Conservation (phyloP, 2,888 invertebrate genomes). For the Trachelus troglodyta region DNA sequence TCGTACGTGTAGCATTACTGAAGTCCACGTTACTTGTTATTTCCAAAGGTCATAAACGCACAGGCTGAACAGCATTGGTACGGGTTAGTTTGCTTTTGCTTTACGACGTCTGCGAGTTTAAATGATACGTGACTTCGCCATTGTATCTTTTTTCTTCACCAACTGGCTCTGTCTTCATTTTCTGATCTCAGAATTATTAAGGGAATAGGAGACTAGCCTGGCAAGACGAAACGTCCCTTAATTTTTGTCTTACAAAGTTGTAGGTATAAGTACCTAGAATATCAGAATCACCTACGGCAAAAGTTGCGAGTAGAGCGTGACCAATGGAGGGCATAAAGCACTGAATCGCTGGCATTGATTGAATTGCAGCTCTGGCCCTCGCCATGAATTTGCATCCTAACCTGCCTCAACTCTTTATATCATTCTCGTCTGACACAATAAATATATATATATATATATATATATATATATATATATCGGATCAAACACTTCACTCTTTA, state of each 20-base stretch:
- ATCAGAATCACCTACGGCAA: neutral
- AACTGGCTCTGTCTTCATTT: neutral
- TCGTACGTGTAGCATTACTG: conserved; percentile 3
- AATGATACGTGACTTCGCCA: neutral
- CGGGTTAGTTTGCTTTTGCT: neutral
- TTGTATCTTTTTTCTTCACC: neutral
- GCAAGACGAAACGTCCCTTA: too few relatives aligned
- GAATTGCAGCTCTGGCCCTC: conserved; percentile 6
- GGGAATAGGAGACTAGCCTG: neutral
- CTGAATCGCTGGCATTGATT: conserved; percentile 10
- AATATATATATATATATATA: too few relatives aligned
- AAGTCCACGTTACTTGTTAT: neutral
- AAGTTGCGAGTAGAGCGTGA: neutral
- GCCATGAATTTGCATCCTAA: neutral
- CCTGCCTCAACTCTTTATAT: conserved; percentile 8
- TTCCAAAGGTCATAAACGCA: neutral
- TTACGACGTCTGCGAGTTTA: neutral
- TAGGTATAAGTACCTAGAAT: neutral
- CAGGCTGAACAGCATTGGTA: neutral
- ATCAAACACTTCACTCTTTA: neutral
- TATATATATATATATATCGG: neutral
- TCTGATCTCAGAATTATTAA: neutral
- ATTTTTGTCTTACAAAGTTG: neutral
- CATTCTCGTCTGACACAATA: neutral
- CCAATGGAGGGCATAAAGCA: neutral